Evolutionary conservation across 2,113 vertebrate genomes (phyloP).

Genomic region (Australoheros scitulus): DNA sequence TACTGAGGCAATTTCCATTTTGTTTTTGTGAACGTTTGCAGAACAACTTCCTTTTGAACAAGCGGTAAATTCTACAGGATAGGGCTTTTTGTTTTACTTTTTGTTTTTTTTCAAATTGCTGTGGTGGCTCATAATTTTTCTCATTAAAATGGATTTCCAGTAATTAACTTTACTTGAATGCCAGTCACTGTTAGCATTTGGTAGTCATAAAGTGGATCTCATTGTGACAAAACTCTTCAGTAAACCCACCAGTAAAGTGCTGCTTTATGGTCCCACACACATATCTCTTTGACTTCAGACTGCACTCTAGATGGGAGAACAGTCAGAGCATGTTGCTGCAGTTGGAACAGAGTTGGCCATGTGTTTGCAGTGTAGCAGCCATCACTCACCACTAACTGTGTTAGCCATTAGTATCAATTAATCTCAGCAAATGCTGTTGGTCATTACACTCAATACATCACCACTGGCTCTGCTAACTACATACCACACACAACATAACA

Average conservation of each 20-base stretch:
- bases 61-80: neutral
- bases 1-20: neutral
- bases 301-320: conserved; percentile 23
- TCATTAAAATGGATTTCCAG: neutral
- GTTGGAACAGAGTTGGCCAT: conserved; percentile 40
- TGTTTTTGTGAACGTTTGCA: neutral
- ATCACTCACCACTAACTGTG: conserved; percentile 71
- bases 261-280: conserved; percentile 12
- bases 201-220: neutral
- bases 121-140: neutral
- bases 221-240: neutral
- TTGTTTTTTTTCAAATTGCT: neutral
- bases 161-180: neutral
- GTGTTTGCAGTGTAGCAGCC: conserved; percentile 58
- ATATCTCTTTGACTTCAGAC: conserved; percentile 14
- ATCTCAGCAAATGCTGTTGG: conserved; percentile 69
- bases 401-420: conserved; percentile 78
- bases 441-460: conserved; percentile 69
- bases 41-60: neutral
- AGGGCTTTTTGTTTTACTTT: neutral
- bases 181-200: neutral
- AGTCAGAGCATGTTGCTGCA: conserved; percentile 45
- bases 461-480: conserved; percentile 57
- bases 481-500: conserved; percentile 25
- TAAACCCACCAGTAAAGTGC: neutral